Evolutionary conservation across 2,888 invertebrate genomes (phyloP).

Genomic region (Phengaris alcon): DNA sequence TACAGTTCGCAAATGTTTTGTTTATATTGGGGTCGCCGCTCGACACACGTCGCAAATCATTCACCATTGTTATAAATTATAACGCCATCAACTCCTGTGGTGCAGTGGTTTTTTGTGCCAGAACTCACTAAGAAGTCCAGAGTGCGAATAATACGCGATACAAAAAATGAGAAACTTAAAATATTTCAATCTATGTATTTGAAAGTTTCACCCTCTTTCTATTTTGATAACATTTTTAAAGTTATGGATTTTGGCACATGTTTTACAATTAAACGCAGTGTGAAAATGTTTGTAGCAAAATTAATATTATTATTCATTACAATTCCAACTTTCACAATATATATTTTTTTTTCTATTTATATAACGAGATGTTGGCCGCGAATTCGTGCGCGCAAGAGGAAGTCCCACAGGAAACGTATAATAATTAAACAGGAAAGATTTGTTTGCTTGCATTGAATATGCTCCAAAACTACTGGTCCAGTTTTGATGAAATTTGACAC

Average conservation of each 20-base stretch:
- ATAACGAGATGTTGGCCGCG: too few relatives aligned
- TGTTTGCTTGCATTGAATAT: too few relatives aligned
- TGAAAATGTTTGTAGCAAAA: background rate
- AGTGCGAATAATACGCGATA: too few relatives aligned
- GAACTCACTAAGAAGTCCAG: too few relatives aligned
- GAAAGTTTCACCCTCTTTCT: background rate
- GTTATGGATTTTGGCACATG: background rate
- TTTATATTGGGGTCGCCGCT: background rate
- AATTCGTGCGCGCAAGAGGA: too few relatives aligned
- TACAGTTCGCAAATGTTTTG: background rate
- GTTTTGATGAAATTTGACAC: too few relatives aligned
- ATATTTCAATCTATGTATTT: background rate
- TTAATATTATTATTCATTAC: background rate
- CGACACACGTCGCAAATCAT: constrained; percentile 4
- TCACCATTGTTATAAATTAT: background rate
- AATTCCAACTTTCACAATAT: background rate
- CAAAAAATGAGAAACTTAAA: background rate
- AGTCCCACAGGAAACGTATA: too few relatives aligned
- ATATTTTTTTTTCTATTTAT: too few relatives aligned
- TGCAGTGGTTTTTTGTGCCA: background rate
- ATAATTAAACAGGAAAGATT: too few relatives aligned
- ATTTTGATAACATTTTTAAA: background rate
- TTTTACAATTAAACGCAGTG: background rate
- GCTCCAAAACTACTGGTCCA: too few relatives aligned
- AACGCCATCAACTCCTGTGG: background rate